Evolutionary conservation across 2,113 vertebrate genomes (phyloP).

Genomic region (Nerophis lumbriciformis): DNA sequence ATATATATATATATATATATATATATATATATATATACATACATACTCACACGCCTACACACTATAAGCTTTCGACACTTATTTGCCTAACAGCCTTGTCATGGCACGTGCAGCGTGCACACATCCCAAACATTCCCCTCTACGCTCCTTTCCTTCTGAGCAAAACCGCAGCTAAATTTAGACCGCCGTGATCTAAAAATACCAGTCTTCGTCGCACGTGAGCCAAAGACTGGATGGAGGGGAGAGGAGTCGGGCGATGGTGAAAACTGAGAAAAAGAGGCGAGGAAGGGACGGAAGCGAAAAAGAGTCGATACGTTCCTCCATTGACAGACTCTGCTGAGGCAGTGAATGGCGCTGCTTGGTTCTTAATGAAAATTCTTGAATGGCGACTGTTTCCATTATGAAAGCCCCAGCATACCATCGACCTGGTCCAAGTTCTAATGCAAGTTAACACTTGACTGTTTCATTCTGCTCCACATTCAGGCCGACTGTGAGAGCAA

Average conservation of each 20-base stretch:
- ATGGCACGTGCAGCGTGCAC: conserved; percentile 38
- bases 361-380: conserved; percentile 38
- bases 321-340: background rate
- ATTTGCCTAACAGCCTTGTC: conserved; percentile 18
- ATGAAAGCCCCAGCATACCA: conserved; percentile 18
- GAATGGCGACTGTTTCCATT: conserved; percentile 25
- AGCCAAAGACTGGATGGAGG: conserved; percentile 32
- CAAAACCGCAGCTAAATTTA: conserved; percentile 65
- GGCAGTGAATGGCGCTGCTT: conserved; percentile 6
- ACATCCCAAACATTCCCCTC: conserved; percentile 31
- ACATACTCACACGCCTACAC: background rate
- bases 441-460: no score
- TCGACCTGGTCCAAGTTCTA: background rate
- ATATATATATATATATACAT: conserved; percentile 1
- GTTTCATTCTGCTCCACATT: no score
- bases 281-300: background rate
- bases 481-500: conserved; percentile 73
- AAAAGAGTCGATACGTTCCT: background rate
- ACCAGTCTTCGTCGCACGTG: conserved; percentile 37
- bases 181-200: conserved; percentile 66
- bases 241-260: conserved; percentile 4
- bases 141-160: conserved; percentile 19
- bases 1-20: background rate
- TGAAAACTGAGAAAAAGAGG: background rate
- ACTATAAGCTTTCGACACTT: background rate